Conservation (phyloP, 1,140 invertebrate species). For the Brachionus calyciflorus region DNA sequence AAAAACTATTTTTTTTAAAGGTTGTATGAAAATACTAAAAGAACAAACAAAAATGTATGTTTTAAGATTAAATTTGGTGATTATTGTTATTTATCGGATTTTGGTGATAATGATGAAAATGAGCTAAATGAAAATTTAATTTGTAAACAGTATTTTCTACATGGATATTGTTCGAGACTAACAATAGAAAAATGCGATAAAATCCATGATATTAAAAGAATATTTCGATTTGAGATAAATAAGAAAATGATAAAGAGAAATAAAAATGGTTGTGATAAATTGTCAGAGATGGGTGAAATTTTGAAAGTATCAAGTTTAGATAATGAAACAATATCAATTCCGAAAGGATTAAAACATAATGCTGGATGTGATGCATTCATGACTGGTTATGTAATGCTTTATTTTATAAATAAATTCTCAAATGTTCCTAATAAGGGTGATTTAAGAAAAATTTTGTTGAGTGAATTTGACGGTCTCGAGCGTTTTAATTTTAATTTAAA, state of each 20-base stretch:
- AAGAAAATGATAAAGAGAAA: constrained; percentile 49
- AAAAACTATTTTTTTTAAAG: neutral
- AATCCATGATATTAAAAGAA: constrained; percentile 59
- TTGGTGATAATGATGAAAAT: neutral
- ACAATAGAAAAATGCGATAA: constrained; percentile 52
- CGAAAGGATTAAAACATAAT: constrained; percentile 51
- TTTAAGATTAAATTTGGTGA: neutral
- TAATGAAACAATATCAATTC: constrained; percentile 36
- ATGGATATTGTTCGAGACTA: constrained; percentile 60
- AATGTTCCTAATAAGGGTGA: constrained; percentile 43
- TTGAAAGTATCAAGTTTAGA: constrained; percentile 47
- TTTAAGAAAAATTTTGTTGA: neutral
- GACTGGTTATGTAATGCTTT: constrained; percentile 60
- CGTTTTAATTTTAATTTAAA: constrained; percentile 56
- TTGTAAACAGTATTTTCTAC: constrained; percentile 48
- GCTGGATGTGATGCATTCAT: constrained; percentile 63
- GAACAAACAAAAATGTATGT: neutral
- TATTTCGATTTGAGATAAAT: constrained; percentile 51
- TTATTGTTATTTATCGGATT: neutral
- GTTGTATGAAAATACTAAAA: neutral
- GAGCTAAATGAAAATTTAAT: neutral
- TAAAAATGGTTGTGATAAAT: no score
- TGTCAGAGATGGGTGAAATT: no score
- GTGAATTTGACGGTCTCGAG: constrained; percentile 49
- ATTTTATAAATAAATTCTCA: constrained; percentile 51